Conservation (phyloP, 2,797 vertebrate species). For the Picus viridis region DNA sequence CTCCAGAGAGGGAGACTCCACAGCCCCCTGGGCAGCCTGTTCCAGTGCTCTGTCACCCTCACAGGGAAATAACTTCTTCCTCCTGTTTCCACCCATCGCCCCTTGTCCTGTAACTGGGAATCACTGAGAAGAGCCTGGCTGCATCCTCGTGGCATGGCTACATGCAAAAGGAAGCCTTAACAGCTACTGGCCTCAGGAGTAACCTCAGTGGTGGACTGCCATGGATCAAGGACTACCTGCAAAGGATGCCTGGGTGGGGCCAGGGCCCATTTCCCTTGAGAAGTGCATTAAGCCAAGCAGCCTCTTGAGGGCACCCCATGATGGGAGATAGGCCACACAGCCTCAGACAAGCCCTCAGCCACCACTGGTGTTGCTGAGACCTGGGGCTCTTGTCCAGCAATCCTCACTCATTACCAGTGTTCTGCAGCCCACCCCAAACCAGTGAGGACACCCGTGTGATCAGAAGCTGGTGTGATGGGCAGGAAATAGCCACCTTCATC, state of each 20-base stretch:
- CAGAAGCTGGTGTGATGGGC: neutral
- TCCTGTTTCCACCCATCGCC: too few species aligned
- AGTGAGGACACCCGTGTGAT: neutral
- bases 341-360: neutral
- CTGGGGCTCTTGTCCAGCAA: neutral
- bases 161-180: neutral
- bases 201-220: neutral
- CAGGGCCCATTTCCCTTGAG: neutral
- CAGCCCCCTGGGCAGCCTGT: too few species aligned
- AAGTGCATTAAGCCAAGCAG: slow-evolving; percentile 17
- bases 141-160: rapidly evolving
- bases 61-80: too few species aligned
- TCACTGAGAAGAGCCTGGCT: too few species aligned
- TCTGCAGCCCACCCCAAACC: neutral
- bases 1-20: too few species aligned
- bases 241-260: too few species aligned
- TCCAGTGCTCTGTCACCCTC: too few species aligned
- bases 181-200: rapidly evolving
- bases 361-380: rapidly evolving
- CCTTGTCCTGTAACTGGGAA: too few species aligned
- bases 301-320: slow-evolving; percentile 50
- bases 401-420: rapidly evolving
- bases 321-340: neutral
- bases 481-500: neutral
- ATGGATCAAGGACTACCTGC: neutral